These are phyloP conservation scores for Thera britannica DNA, from an alignment of 2,888 invertebrate genomes.

Conservation along the genomic window DNA sequence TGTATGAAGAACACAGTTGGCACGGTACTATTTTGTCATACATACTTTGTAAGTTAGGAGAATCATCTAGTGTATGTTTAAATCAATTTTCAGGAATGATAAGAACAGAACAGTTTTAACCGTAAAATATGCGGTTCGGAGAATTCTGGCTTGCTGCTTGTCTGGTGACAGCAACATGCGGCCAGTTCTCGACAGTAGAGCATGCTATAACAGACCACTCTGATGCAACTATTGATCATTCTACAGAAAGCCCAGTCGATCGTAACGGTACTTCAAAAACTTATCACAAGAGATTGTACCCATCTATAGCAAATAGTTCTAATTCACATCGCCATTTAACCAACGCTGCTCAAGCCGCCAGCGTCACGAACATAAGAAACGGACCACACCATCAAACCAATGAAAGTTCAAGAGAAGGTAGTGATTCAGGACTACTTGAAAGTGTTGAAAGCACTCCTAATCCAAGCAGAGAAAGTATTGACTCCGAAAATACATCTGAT, in stretches of 20 bases:
- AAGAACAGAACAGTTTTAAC: neutral
- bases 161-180: conserved; percentile 33
- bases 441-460: neutral
- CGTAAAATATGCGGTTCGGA: conserved; percentile 51
- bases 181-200: conserved; percentile 23
- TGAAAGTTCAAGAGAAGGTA: conserved; percentile 8
- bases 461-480: neutral
- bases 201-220: neutral
- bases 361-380: neutral
- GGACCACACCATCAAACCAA: neutral
- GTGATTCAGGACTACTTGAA: conserved; percentile 14
- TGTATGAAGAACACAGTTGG: too few relatives aligned
- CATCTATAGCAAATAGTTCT: neutral
- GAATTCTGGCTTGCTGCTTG: conserved; percentile 41
- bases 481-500: neutral
- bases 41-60: neutral
- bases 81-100: conserved; percentile 41
- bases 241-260: conserved; percentile 1
- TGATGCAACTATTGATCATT: neutral
- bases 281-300: neutral
- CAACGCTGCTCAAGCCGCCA: neutral
- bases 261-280: conserved; percentile 3
- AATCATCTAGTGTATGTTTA: neutral
- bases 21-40: neutral
- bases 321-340: neutral